Base-by-base conservation (phyloP, 2,888 invertebrate genomes). In the Dorcus parallelipipedus region DNA sequence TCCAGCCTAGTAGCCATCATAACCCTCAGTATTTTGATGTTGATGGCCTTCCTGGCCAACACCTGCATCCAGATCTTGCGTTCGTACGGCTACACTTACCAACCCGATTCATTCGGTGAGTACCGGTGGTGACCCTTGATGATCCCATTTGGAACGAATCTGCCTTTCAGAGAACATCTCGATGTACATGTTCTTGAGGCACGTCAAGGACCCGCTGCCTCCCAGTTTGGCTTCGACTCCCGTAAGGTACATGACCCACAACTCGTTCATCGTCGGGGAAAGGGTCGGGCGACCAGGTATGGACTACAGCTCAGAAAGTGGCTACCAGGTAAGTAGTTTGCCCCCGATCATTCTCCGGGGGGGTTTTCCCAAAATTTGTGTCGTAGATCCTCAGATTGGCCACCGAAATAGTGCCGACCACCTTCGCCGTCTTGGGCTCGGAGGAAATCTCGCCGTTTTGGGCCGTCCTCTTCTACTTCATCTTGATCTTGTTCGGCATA, bases 371-470 rank as follows among this genome's bases (percentile, higher is more conserved):
- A 20, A 14, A 10, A 5, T 42, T 42, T 17, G 42, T 17, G 42
- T 72, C 72, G 50, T 43, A 78, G 78, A 91, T 88, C 0, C 77
- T 95, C 56, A 86, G 94, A 58, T 81, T 95, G 57, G 88, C 93
- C 9, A 94, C 93, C n/a, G 94, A 95, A 78, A 77, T 95, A n/a
- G 89, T 94, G 63, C 95, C 95, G 0, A 90, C 94, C 0, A 90
- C 92, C 0, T 81, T 94, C 33, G 91, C 93, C 0, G 80, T 90
- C 23, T 78, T 93, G 55, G 90, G 91, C 0, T 82, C 88, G 45
- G 85, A 88, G 57, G 83, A 86, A 73, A 79, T 95, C 4, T 93
- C 93, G 0, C 92, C 94, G 52, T 89, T 92, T 64, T 95, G 95
- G 95, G 89, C 92, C 0, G 89, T 92, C 8, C 82, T 94, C 49